Evolutionary conservation across 2,113 vertebrate genomes (phyloP), one percentile per base, ranked within the genome.

Genomic region (Drymodes brunneopygia): DNA sequence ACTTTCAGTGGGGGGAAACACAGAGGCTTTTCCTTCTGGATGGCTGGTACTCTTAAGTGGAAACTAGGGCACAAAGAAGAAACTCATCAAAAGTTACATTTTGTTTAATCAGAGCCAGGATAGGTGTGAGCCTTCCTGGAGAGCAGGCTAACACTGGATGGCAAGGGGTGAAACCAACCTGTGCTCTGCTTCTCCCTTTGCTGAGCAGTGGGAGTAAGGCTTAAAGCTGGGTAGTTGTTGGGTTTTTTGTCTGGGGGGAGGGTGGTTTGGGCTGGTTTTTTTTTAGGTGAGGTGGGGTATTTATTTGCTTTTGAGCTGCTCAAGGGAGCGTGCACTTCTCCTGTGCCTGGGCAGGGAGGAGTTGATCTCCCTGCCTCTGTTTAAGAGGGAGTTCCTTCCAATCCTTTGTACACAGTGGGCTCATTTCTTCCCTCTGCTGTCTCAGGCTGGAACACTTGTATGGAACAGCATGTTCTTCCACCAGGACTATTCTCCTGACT

Each of bases 231-330:
- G 38, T 7, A 16, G 4, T 7, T 53, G 5, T 11, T 42, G 15
- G 13, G 2, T 0, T 5, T 42, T 80, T 40, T 42, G 16, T 1
- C 5, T 42, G 5, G 5, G 29, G 13, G 2, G n/a, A n/a, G 5
- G 2, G 15, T 15, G 18, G 10, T 8, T 71, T 18, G 35, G 11
- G 12, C 1, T 24, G n/a, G 60, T 18, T 28, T 45, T 28, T 28
- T 56, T 64, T 19, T 4, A 5, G 5, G 5, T 14, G 11, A 4
- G 3, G 2, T 44, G 40, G 7, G 9, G 2, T 7, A 14, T 24
- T 40, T 23, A 10, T 58, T 81, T 45, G 22, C 10, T 70, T n/a
- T 28, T 54, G 31, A 65, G 25, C 22, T 66, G 42, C 38, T 83
- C 29, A 25, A 25, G 40, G 45, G 15, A 61, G 23, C 24, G 6